Conservation (phyloP, 2,797 vertebrate species). For the Parotocinclus haroldoi region DNA sequence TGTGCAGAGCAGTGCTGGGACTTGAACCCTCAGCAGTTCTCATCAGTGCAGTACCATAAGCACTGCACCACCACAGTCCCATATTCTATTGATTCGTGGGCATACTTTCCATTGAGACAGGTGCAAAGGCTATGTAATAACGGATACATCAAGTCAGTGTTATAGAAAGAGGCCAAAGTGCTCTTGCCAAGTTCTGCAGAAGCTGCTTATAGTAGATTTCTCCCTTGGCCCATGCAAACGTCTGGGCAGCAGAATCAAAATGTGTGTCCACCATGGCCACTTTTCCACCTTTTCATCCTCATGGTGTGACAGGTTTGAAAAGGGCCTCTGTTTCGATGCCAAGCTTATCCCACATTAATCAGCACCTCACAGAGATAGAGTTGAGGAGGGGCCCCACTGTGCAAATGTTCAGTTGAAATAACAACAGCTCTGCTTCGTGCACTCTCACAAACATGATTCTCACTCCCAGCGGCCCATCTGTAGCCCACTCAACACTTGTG, state of each 20-base stretch:
- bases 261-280: slow-evolving; percentile 67
- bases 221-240: slow-evolving; percentile 20
- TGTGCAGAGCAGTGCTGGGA: too few relatives aligned
- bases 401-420: slow-evolving; percentile 37
- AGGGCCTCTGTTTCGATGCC: slow-evolving; percentile 63
- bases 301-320: slow-evolving; percentile 61
- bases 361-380: slow-evolving; percentile 47
- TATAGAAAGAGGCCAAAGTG: slow-evolving; percentile 5
- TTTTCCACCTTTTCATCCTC: slow-evolving; percentile 68
- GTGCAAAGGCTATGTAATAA: slow-evolving; percentile 12
- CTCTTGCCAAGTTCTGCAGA: slow-evolving; percentile 38
- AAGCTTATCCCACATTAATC: slow-evolving; percentile 66
- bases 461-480: slow-evolving; percentile 33
- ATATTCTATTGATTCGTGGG: not conserved
- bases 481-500: slow-evolving; percentile 13
- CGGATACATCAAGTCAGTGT: not conserved
- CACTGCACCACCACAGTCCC: too few relatives aligned
- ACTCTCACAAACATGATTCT: slow-evolving; percentile 9
- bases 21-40: too few relatives aligned
- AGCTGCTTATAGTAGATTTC: slow-evolving; percentile 29
- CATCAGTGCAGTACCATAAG: too few relatives aligned
- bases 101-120: too few relatives aligned
- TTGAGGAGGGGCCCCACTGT: slow-evolving; percentile 18
- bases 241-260: slow-evolving; percentile 15
- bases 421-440: slow-evolving; percentile 13